These are phyloP conservation scores for Drosophila ficusphila DNA, from an alignment of 1,140 invertebrate species.

Conservation along the genomic window DNA sequence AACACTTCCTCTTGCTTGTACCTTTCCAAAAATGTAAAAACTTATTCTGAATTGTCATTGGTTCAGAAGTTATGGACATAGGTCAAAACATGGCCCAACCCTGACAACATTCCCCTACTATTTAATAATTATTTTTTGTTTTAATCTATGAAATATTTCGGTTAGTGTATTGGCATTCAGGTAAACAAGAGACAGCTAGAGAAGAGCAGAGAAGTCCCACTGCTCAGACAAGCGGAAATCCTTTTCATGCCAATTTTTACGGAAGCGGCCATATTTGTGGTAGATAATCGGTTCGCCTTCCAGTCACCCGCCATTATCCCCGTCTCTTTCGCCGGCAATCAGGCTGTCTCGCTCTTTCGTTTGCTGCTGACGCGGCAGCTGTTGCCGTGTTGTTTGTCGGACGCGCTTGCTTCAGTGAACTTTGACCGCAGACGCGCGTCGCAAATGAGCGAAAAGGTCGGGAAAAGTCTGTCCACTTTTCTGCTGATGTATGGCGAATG, in stretches of 20 bases:
- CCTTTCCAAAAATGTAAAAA: neutral
- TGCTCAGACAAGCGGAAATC: constrained; percentile 65
- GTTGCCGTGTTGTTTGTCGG: constrained; percentile 13
- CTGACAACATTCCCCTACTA: too few relatives aligned
- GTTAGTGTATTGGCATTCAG: constrained; percentile 9
- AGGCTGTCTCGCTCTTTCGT: constrained; percentile 1
- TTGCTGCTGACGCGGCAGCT: constrained; percentile 53
- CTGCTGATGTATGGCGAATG: constrained; percentile 60
- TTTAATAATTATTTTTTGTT: neutral
- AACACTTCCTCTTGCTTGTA: too few relatives aligned
- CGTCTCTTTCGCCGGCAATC: neutral
- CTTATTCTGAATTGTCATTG: too few relatives aligned
- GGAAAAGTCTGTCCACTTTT: constrained; percentile 12
- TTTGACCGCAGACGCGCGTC: constrained; percentile 61
- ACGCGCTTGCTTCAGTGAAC: constrained; percentile 46
- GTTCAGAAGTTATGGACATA: too few relatives aligned
- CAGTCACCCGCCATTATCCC: neutral
- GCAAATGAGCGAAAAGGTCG: constrained; percentile 50
- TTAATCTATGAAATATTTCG: neutral
- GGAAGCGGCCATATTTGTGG: constrained; percentile 74
- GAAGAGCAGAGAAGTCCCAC: neutral
- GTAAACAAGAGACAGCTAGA: constrained; percentile 1
- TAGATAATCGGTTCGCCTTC: constrained; percentile 70
- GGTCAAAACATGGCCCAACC: too few relatives aligned
- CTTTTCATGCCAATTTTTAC: constrained; percentile 62